Evolutionary conservation across 2,888 invertebrate species (phyloP).

Genomic region (Mayetiola destructor): DNA sequence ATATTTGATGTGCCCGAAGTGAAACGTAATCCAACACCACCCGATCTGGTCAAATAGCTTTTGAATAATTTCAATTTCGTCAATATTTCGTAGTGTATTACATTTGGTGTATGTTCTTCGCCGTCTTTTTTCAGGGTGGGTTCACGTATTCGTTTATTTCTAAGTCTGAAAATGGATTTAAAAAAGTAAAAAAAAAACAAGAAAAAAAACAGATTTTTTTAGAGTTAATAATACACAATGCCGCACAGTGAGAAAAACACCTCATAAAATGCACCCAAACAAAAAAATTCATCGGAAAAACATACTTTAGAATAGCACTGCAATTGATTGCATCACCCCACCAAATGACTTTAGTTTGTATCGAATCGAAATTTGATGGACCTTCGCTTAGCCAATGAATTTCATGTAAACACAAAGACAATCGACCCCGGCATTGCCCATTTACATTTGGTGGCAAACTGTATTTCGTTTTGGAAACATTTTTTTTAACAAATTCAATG

Average conservation of each 20-base stretch:
- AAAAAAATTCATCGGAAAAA: constrained; percentile 20
- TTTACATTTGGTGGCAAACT: constrained; percentile 19
- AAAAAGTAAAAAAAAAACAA: neutral
- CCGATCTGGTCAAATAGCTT: constrained; percentile 22
- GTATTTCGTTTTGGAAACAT: neutral
- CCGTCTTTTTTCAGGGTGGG: neutral
- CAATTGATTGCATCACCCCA: constrained; percentile 24
- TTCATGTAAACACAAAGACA: constrained; percentile 25
- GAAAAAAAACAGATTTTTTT: too few species aligned
- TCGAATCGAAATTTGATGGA: constrained; percentile 22
- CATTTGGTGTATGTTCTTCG: neutral
- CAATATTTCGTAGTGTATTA: constrained; percentile 8
- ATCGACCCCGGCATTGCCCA: constrained; percentile 21
- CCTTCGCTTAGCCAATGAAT: constrained; percentile 17
- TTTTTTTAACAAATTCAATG: neutral
- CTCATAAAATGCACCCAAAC: neutral
- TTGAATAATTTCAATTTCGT: constrained; percentile 13
- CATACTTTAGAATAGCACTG: constrained; percentile 20
- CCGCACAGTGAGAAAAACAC: neutral
- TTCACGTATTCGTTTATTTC: neutral
- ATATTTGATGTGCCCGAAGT: constrained; percentile 18
- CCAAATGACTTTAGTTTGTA: constrained; percentile 20
- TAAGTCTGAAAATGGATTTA: neutral
- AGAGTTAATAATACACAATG: neutral
- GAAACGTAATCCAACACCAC: constrained; percentile 24